phyloP scores from a whole-genome alignment of 2,113 vertebrate species.

The Ceyx melanurus region DNA sequence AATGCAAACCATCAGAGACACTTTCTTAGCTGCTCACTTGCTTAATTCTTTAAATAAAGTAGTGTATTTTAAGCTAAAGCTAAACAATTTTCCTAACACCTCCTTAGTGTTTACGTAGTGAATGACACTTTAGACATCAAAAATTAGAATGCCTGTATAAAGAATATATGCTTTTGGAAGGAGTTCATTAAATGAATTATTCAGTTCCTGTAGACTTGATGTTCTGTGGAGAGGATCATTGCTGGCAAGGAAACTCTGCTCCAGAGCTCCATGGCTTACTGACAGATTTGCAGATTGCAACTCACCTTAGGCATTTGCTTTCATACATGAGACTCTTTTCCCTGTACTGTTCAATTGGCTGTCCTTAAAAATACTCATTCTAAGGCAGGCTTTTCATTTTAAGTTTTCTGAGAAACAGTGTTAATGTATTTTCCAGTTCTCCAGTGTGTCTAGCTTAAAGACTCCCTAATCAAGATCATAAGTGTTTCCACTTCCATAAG shows the following conservation, averaged over 20 bases:
- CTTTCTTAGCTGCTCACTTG: background rate
- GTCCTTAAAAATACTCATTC: background rate
- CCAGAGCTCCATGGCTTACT: background rate
- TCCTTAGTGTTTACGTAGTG: background rate
- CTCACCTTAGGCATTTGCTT: background rate
- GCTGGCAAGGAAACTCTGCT: slow-evolving; percentile 21
- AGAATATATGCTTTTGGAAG: slow-evolving; percentile 2
- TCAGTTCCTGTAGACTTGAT: slow-evolving; percentile 10
- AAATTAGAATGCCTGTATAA: background rate
- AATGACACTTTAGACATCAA: background rate
- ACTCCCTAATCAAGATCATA: background rate
- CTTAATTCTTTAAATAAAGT: background rate
- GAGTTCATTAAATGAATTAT: slow-evolving; percentile 11
- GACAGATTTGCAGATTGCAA: background rate
- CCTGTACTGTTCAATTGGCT: background rate
- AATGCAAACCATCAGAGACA: background rate
- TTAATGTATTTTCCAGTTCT: background rate
- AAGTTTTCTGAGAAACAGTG: background rate
- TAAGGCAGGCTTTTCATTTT: background rate
- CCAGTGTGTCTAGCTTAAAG: background rate
- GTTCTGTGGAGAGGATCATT: background rate
- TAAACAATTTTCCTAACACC: background rate
- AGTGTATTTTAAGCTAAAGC: background rate
- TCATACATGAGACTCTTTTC: background rate
- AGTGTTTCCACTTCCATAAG: background rate